Conservation (phyloP, 2,797 vertebrate species). For the Calcarius lapponicus region DNA sequence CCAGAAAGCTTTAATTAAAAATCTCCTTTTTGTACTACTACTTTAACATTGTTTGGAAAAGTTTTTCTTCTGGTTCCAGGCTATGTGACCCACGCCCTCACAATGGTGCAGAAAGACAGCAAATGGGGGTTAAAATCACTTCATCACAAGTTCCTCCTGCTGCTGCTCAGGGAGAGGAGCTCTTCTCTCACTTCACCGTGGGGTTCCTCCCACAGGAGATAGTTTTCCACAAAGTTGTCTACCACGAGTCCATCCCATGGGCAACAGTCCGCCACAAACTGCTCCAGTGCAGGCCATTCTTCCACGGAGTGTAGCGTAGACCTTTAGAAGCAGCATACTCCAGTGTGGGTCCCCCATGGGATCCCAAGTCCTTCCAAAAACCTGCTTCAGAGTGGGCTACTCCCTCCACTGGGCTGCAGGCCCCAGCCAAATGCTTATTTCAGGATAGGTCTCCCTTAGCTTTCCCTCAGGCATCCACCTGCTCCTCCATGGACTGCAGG, state of each 20-base stretch:
- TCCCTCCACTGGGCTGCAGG: neutral
- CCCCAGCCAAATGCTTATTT: too few relatives aligned
- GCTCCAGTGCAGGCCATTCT: neutral
- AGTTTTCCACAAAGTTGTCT: neutral
- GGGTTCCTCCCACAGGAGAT: neutral
- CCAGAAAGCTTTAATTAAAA: neutral
- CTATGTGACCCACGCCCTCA: fast-evolving
- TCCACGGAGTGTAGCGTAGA: neutral
- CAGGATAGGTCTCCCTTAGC: neutral
- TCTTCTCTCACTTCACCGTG: neutral
- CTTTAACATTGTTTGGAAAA: neutral
- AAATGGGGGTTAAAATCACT: too few relatives aligned
- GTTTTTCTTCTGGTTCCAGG: neutral
- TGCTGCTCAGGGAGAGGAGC: neutral
- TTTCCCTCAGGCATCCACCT: neutral
- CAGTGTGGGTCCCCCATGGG: too few relatives aligned
- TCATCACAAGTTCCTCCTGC: neutral
- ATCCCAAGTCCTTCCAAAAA: neutral
- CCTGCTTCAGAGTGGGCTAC: neutral
- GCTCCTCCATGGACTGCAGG: neutral
- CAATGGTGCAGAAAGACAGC: neutral
- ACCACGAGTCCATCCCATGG: neutral
- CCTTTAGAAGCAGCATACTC: neutral
- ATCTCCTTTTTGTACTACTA: neutral
- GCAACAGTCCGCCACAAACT: neutral